Conservation (phyloP, 2,888 invertebrate genomes). For the Mayetiola destructor region DNA sequence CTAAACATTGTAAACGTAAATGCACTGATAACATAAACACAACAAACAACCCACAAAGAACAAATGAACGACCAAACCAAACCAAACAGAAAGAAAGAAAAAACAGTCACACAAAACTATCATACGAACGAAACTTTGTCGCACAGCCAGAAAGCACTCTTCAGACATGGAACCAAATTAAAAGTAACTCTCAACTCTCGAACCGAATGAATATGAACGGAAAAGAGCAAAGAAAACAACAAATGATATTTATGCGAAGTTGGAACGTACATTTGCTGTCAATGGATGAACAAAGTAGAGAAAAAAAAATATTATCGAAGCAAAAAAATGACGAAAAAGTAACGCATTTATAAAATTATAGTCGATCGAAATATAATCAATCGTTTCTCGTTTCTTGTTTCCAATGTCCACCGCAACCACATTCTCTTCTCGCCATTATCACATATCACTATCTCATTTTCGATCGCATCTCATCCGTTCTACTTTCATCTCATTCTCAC, state of each 20-base stretch:
- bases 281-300: background rate
- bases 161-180: background rate
- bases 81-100: no score
- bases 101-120: background rate
- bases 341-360: constrained; percentile 11
- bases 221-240: background rate
- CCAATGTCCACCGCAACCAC: background rate
- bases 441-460: no score
- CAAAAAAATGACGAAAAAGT: no score
- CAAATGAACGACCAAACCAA: no score
- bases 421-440: constrained; percentile 6
- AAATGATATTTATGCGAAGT: constrained; percentile 10
- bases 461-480: no score
- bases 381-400: constrained; percentile 1
- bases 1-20: no score
- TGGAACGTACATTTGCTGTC: background rate
- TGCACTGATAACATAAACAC: no score
- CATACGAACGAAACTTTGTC: background rate
- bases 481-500: background rate
- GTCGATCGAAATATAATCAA: constrained; percentile 13
- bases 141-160: constrained; percentile 5
- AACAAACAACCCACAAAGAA: no score
- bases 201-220: no score
- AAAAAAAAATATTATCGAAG: background rate
- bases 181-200: no score